These are phyloP conservation scores for Iphiclides podalirius DNA, from an alignment of 2,888 invertebrate genomes.

Conservation along the genomic window DNA sequence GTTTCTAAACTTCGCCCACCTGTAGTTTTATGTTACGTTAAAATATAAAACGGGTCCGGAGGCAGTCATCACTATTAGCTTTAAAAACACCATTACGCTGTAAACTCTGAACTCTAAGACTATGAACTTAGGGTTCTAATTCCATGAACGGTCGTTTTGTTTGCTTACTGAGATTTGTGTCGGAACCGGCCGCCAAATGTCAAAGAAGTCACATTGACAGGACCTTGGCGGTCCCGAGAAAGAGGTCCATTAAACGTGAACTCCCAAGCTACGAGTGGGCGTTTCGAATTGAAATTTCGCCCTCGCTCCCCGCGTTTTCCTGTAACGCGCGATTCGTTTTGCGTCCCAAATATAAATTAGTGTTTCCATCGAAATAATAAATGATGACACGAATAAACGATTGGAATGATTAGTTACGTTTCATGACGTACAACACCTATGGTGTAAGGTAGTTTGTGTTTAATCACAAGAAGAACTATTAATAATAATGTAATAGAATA, in stretches of 20 bases:
- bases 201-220: constrained; percentile 64
- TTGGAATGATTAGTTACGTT: too few relatives aligned
- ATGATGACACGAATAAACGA: too few relatives aligned
- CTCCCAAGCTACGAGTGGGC: constrained; percentile 6
- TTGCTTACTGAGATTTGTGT: constrained; percentile 11
- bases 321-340: not conserved
- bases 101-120: not conserved
- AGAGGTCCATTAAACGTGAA: constrained; percentile 20
- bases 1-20: not conserved
- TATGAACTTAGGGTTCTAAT: not conserved
- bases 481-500: too few relatives aligned
- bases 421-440: too few relatives aligned
- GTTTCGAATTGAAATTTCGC: constrained; percentile 14
- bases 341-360: not conserved
- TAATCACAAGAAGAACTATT: too few relatives aligned
- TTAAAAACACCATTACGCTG: not conserved
- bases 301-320: not conserved
- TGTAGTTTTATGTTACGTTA: constrained; percentile 2
- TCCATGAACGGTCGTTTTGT: constrained; percentile 13
- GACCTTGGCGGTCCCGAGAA: constrained; percentile 48
- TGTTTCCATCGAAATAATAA: not conserved
- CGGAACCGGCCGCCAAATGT: constrained; percentile 57
- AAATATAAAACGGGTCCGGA: constrained; percentile 4
- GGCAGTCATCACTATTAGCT: constrained; percentile 1
- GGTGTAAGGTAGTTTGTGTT: too few relatives aligned